Percentiles rank a stretch among this genome's conserved stretches.
phyloP scores from a whole-genome alignment of 2,113 vertebrate species.

The Xiphophorus couchianus region DNA sequence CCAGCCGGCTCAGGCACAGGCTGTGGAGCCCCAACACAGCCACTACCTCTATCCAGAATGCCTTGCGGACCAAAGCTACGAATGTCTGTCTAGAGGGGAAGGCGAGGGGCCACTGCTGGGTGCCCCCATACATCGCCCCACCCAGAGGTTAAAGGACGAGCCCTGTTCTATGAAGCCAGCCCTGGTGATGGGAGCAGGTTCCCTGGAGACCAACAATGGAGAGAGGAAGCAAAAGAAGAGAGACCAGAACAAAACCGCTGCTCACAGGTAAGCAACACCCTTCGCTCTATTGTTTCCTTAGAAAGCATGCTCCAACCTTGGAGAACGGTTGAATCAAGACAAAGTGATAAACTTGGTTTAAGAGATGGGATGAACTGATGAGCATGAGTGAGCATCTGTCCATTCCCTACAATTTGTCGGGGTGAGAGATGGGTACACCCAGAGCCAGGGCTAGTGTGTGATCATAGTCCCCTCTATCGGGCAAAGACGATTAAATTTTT shows the following conservation, averaged over 20 bases:
- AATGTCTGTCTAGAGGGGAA: conserved; percentile 82
- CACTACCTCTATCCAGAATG: conserved; percentile 85
- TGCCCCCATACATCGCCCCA: conserved; percentile 74
- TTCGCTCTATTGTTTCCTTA: too few relatives aligned
- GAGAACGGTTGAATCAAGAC: too few relatives aligned
- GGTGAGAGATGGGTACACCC: too few relatives aligned
- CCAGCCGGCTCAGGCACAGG: conserved; percentile 73
- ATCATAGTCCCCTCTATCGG: too few relatives aligned
- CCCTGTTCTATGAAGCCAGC: conserved; percentile 73
- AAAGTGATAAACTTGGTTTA: too few relatives aligned
- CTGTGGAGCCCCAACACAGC: conserved; percentile 78
- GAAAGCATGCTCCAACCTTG: background rate
- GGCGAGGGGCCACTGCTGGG: conserved; percentile 75
- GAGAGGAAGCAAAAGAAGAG: conserved; percentile 93
- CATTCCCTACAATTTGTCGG: background rate
- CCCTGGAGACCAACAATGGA: conserved; percentile 60
- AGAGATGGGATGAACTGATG: too few relatives aligned
- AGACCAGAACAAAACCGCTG: conserved; percentile 93
- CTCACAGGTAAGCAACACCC: conserved; percentile 80
- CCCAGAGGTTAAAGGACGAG: conserved; percentile 79
- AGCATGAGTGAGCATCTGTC: background rate
- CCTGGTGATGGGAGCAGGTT: conserved; percentile 57
- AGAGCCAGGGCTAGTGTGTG: too few relatives aligned
- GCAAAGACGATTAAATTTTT: background rate
- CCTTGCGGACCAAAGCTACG: conserved; percentile 82